Base-by-base conservation (phyloP, 2,888 invertebrate genomes). In the Xestobium rufovillosum region DNA sequence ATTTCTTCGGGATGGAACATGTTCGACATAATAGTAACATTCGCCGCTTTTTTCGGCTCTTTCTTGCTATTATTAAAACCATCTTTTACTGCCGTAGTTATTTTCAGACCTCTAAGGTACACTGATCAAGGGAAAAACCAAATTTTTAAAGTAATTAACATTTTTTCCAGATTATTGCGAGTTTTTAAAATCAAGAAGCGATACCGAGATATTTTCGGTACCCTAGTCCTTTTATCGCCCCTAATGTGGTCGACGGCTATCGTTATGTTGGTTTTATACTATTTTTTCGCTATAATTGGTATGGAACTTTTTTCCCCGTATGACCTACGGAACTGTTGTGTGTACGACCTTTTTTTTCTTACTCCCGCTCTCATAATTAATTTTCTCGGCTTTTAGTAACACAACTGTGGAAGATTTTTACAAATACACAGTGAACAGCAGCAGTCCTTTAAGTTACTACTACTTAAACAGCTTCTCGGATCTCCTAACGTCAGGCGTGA, bases 251-350 rank as follows among this genome's bases (percentile, higher is more conserved):
- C 87, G 0, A 83, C 89, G 0, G 82, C 82, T 8, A 76, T 86
- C 45, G 87, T 88, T 8, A 84, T 89, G 76, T 68, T 83, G 36
- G 80, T 83, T 49, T 72, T 89, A 65, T 90, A 88, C 62, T 91
- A 87, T 64, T 87, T 85, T 69, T 90, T 88, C 67, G 86, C 88
- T 2, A 84, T 91, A 48, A 77, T 90, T 54, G 90, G 88, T 34
- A 90, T 90, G 88, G 91, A 90, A 61, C 66, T 87, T 13, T 89
- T 90, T 62, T 75, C 84, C 1, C 71, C 74, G 1, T 76, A 78
- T 49, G 76, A 84, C 53, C 73, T 90, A 58, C 73, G 68, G 49
- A 84, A 89, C 61, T 90, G 89, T 65, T 90, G 90, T 69, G 73
- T 76, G 86, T 87, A 65, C n/a, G n/a, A n/a, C n/a, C n/a, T n/a